Conservation (phyloP, 1,140 invertebrate genomes). For the Seison nebaliae region DNA sequence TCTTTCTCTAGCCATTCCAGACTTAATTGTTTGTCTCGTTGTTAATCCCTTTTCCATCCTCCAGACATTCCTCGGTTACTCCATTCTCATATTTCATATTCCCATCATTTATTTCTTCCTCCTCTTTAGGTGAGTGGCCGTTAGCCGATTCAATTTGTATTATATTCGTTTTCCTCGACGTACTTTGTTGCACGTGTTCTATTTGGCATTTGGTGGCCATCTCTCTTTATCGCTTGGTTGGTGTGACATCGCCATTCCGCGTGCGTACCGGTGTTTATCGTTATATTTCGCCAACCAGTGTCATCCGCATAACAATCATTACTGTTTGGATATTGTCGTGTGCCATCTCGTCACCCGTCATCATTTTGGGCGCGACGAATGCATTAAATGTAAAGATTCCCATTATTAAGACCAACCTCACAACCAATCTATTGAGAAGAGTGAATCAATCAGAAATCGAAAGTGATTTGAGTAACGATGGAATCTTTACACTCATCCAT, state of each 20-base stretch:
- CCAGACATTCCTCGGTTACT: too few relatives aligned
- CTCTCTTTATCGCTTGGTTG: conserved; percentile 39
- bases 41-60: too few relatives aligned
- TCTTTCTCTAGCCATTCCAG: conserved; percentile 23
- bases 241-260: conserved; percentile 58
- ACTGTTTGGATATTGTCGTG: conserved; percentile 64
- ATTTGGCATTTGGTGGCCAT: conserved; percentile 40
- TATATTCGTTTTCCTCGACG: conserved; percentile 70
- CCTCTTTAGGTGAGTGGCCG: too few relatives aligned
- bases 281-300: conserved; percentile 51
- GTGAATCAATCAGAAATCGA: too few relatives aligned
- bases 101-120: too few relatives aligned
- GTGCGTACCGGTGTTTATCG: conserved; percentile 63
- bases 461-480: too few relatives aligned
- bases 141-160: too few relatives aligned
- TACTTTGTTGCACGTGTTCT: conserved; percentile 63
- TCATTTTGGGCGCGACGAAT: conserved; percentile 46
- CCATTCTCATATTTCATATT: too few relatives aligned
- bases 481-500: too few relatives aligned
- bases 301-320: conserved; percentile 55
- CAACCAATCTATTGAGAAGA: too few relatives aligned
- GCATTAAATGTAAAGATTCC: conserved; percentile 24
- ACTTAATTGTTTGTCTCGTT: too few relatives aligned
- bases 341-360: conserved; percentile 57
- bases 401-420: conserved; percentile 14